Percentiles rank a stretch among this genome's conserved stretches.
These are phyloP conservation scores for Drosophila setifemur DNA, from an alignment of 1,140 invertebrate genomes.

Conservation along the genomic window DNA sequence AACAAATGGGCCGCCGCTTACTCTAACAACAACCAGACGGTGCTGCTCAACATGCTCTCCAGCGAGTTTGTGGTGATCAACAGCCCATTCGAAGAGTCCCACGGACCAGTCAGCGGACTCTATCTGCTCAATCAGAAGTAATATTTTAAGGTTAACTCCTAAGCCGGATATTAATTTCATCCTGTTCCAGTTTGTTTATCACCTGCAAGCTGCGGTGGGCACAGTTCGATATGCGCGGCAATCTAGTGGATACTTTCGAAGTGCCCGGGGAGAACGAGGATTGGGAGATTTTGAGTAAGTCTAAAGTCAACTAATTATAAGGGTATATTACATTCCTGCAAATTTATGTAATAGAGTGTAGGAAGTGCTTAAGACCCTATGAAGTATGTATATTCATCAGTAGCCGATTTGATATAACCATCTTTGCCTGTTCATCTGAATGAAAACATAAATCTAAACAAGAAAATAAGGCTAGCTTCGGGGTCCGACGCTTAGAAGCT, in stretches of 20 bases:
- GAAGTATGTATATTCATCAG: too few species aligned
- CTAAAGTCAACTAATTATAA: too few species aligned
- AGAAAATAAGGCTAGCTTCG: too few species aligned
- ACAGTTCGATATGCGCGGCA: conserved; percentile 90
- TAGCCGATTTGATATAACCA: too few species aligned
- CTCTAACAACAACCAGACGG: conserved; percentile 97
- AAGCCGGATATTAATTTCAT: neutral
- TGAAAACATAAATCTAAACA: too few species aligned
- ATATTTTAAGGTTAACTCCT: neutral
- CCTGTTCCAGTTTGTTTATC: conserved; percentile 83
- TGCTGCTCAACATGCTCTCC: conserved; percentile 94
- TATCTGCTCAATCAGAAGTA: conserved; percentile 90
- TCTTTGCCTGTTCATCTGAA: too few species aligned
- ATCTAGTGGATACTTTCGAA: conserved; percentile 85
- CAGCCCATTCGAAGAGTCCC: conserved; percentile 89
- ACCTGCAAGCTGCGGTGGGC: conserved; percentile 86
- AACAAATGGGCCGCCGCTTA: conserved; percentile 98
- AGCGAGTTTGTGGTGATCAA: conserved; percentile 93
- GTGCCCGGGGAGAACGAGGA: conserved; percentile 85
- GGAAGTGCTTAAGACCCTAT: too few species aligned
- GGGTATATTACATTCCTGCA: too few species aligned
- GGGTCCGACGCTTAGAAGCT: too few species aligned
- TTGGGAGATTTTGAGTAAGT: conserved; percentile 89
- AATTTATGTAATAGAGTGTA: too few species aligned
- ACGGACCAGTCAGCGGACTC: conserved; percentile 85